Percentiles rank a stretch among this genome's conserved stretches.
These are phyloP conservation scores for Paradoxurus hermaphroditus DNA, from an alignment of 2,113 vertebrate species.

Conservation along the genomic window DNA sequence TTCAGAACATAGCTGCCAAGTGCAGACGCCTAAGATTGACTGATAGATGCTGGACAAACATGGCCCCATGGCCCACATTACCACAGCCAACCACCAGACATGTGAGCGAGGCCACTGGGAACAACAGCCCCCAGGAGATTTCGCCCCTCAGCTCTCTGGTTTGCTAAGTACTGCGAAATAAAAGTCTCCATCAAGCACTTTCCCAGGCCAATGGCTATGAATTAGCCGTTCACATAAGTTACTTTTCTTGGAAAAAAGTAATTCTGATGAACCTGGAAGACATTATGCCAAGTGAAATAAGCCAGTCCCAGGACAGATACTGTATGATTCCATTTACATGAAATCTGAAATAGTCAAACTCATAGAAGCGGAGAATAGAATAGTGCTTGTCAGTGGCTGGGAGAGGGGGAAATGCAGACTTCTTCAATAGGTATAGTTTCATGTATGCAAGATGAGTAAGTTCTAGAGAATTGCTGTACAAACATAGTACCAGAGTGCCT, in stretches of 20 bases:
- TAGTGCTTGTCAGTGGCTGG: background rate
- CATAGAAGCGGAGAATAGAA: background rate
- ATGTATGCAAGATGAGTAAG: background rate
- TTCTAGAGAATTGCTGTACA: background rate
- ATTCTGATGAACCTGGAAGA: background rate
- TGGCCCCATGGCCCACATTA: rapidly evolving
- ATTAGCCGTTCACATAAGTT: background rate
- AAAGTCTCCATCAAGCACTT: background rate
- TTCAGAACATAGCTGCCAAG: background rate
- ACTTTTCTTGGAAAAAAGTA: background rate
- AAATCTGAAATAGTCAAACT: background rate
- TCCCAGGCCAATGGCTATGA: background rate
- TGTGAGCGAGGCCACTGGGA: background rate
- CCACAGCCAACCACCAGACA: background rate
- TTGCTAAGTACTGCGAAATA: background rate
- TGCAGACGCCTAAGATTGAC: background rate
- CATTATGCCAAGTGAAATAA: background rate
- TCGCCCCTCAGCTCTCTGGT: background rate
- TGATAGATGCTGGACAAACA: background rate
- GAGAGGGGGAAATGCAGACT: background rate
- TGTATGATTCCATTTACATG: background rate
- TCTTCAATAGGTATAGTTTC: background rate
- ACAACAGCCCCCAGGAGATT: background rate
- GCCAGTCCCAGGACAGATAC: background rate
- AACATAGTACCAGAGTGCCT: background rate